A percentile compares a stretch with the other conserved stretches of the same genome.
Conservation (phyloP, 2,113 vertebrate species). For the Capreolus pygargus region DNA sequence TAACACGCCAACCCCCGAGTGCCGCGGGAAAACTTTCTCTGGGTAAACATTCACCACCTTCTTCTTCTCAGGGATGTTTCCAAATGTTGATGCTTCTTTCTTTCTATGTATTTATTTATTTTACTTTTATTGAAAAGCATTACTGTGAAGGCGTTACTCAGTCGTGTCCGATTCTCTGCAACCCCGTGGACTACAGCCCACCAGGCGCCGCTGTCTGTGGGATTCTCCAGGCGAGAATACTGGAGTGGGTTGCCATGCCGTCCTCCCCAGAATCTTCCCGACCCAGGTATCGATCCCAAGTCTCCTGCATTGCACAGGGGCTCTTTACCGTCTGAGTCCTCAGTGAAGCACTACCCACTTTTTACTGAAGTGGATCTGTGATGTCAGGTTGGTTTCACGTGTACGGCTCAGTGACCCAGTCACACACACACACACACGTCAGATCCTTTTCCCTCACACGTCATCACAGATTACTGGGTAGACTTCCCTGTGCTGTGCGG, state of each 20-base stretch:
- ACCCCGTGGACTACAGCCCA: accelerated
- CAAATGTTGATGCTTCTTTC: not conserved
- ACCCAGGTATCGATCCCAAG: not conserved
- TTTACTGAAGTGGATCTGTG: not conserved
- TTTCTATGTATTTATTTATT: not conserved
- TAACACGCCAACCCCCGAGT: accelerated
- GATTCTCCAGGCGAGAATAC: not conserved
- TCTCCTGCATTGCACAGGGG: not conserved
- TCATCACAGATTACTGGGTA: not conserved
- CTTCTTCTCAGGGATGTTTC: not conserved
- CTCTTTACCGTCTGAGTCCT: not conserved
- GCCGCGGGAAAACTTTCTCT: not conserved
- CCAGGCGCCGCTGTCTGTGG: not conserved
- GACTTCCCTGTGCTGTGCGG: not conserved
- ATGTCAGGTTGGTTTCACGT: not conserved
- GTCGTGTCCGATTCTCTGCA: accelerated
- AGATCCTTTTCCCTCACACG: not conserved
- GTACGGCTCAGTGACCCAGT: not conserved
- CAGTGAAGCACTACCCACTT: not conserved
- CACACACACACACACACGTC: too few relatives aligned
- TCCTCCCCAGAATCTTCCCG: not conserved
- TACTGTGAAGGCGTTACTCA: not conserved
- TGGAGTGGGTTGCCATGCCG: not conserved
- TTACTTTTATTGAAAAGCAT: not conserved
- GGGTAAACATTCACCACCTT: not conserved